Conservation (phyloP, 2,113 vertebrate species). For the Serranochromis macrocephalus region DNA sequence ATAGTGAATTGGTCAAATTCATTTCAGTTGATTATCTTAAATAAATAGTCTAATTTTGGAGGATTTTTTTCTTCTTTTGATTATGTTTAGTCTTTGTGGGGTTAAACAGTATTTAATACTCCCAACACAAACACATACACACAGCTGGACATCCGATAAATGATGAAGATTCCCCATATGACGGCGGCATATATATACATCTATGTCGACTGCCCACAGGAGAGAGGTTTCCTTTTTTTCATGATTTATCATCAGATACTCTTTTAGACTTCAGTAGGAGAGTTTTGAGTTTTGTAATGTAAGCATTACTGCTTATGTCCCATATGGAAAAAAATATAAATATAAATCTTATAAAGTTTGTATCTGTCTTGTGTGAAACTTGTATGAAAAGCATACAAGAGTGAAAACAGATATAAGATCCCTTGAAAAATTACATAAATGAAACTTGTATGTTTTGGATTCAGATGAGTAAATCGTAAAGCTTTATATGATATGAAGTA, state of each 20-base stretch:
- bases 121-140: neutral
- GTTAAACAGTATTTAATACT: neutral
- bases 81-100: neutral
- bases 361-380: neutral
- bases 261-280: neutral
- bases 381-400: neutral
- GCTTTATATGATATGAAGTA: neutral
- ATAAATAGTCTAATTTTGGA: neutral
- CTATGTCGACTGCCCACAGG: neutral
- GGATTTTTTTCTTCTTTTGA: neutral
- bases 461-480: neutral
- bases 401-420: neutral
- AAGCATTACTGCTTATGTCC: neutral
- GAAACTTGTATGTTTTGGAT: neutral
- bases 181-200: constrained; percentile 32
- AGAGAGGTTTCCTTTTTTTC: neutral
- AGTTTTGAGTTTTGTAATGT: neutral
- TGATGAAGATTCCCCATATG: constrained; percentile 38
- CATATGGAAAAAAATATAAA: neutral
- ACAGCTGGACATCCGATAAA: constrained; percentile 43
- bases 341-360: neutral
- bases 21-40: neutral
- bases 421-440: neutral
- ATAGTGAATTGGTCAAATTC: neutral
- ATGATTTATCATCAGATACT: constrained; percentile 6